A percentile compares a stretch with the other conserved stretches of the same genome.
These are phyloP conservation scores for Grammomys surdaster DNA, from an alignment of 2,113 vertebrate species.

Conservation along the genomic window DNA sequence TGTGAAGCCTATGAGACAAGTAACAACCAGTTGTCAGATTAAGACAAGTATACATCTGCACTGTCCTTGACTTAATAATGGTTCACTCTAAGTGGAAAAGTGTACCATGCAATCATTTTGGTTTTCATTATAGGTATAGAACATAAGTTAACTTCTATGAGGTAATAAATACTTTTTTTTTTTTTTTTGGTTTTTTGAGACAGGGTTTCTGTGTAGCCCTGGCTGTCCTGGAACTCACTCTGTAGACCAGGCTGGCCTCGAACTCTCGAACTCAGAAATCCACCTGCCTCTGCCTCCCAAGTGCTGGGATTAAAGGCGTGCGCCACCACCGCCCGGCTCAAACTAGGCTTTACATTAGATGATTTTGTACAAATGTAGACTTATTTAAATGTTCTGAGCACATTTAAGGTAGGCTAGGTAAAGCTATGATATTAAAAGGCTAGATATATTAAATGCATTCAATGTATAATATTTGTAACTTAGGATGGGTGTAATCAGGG, in stretches of 20 bases:
- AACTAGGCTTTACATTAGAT: background rate
- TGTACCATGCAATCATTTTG: background rate
- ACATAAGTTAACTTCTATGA: background rate
- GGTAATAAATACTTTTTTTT: background rate
- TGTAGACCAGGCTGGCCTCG: no score
- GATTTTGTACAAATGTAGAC: background rate
- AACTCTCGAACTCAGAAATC: no score
- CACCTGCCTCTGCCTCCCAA: no score
- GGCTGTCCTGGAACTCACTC: no score
- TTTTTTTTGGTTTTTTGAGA: no score
- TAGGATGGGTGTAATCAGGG: background rate
- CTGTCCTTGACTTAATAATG: background rate
- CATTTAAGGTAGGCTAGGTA: background rate
- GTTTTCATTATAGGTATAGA: background rate
- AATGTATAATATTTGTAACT: background rate
- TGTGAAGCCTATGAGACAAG: background rate
- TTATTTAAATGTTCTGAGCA: background rate
- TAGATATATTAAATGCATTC: background rate
- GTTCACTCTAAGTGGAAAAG: background rate
- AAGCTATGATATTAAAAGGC: background rate
- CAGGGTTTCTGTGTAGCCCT: no score
- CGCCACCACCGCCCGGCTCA: background rate
- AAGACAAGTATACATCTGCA: background rate
- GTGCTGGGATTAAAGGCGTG: no score
- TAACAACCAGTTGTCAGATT: background rate